phyloP scores from a whole-genome alignment of 2,888 invertebrate species.

The Amphipyra tragopoginis region DNA sequence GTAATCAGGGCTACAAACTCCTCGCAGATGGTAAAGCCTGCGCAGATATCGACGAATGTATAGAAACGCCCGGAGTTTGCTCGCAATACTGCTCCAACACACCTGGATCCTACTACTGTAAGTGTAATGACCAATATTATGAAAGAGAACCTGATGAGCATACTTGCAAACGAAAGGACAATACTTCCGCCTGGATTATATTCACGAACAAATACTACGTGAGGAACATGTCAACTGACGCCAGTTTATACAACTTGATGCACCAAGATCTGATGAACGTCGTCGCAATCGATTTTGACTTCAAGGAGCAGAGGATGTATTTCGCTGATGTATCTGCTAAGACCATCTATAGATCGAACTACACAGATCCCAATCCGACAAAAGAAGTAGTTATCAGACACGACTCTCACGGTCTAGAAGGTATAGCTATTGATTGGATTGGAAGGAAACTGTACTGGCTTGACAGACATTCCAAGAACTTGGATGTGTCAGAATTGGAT shows the following conservation, averaged over 20 bases:
- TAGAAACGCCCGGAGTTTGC: conserved; percentile 96
- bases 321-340: conserved; percentile 99
- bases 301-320: conserved; percentile 95
- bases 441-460: conserved; percentile 99
- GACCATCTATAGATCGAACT: conserved; percentile 95
- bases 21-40: conserved; percentile 97
- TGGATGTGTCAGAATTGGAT: conserved; percentile 98
- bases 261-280: conserved; percentile 99
- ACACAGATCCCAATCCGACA: conserved; percentile 89
- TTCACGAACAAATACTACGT: conserved; percentile 99
- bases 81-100: conserved; percentile 98
- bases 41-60: conserved; percentile 97
- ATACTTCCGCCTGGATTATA: conserved; percentile 95
- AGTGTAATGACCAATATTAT: conserved; percentile 97
- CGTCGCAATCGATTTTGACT: conserved; percentile 98
- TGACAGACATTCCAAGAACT: conserved; percentile 97
- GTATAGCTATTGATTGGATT: conserved; percentile 99
- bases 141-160: conserved; percentile 96
- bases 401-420: conserved; percentile 99
- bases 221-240: conserved; percentile 98
- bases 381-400: conserved; percentile 96
- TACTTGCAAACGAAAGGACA: conserved; percentile 97
- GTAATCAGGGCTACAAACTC: conserved; percentile 97
- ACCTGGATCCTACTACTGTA: conserved; percentile 98
- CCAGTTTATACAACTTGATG: conserved; percentile 94